Evolutionary conservation across 2,888 invertebrate genomes (phyloP).

Genomic region (Mystacides longicornis): DNA sequence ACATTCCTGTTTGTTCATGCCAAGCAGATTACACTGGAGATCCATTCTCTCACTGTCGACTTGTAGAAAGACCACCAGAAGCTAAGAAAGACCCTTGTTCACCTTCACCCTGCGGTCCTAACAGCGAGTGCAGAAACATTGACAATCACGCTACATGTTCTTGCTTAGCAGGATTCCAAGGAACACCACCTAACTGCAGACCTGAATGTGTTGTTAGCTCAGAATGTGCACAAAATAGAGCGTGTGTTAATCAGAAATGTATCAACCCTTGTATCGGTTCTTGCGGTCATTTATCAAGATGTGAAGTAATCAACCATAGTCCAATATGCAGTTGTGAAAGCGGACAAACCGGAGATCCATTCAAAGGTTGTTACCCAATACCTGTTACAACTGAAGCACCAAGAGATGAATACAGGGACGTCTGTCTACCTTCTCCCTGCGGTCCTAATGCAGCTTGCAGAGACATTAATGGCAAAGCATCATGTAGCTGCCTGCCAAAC

Average conservation of each 20-base stretch:
- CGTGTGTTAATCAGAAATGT: slow-evolving; percentile 78
- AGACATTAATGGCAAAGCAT: slow-evolving; percentile 56
- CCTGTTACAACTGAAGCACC: slow-evolving; percentile 36
- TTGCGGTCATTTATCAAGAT: slow-evolving; percentile 69
- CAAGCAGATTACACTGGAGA: slow-evolving; percentile 60
- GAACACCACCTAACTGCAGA: slow-evolving; percentile 72
- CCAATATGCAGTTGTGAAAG: slow-evolving; percentile 77
- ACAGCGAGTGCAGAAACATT: slow-evolving; percentile 68
- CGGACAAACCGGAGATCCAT: slow-evolving; percentile 73
- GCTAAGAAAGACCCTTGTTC: slow-evolving; percentile 59
- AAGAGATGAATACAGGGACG: slow-evolving; percentile 41
- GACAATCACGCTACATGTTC: slow-evolving; percentile 75
- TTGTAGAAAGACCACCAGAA: slow-evolving; percentile 32
- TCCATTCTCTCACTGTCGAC: slow-evolving; percentile 54
- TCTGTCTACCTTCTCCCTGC: slow-evolving; percentile 73
- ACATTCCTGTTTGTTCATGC: slow-evolving; percentile 66
- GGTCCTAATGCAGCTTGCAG: slow-evolving; percentile 73
- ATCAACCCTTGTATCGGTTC: slow-evolving; percentile 76
- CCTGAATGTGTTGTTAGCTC: slow-evolving; percentile 80
- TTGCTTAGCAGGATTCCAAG: slow-evolving; percentile 68
- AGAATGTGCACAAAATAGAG: slow-evolving; percentile 71
- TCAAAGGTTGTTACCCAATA: slow-evolving; percentile 62
- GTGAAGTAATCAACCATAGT: slow-evolving; percentile 78
- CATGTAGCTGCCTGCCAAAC: slow-evolving; percentile 68
- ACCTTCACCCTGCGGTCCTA: slow-evolving; percentile 72